Evolutionary conservation across 2,888 invertebrate genomes (phyloP).

Genomic region (Clunio marinus): DNA sequence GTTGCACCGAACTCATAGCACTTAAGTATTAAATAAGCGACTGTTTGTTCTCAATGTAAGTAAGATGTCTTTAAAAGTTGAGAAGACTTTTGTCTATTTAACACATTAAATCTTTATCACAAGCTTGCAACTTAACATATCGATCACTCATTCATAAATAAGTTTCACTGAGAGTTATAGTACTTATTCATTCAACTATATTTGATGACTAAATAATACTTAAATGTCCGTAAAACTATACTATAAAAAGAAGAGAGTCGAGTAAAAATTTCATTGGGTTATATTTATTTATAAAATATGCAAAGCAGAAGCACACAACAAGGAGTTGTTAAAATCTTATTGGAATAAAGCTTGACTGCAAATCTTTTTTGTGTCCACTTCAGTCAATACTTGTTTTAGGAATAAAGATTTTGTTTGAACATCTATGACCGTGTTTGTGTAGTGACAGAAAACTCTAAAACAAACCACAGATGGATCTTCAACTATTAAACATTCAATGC

Average conservation of each 20-base stretch:
- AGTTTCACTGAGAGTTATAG: not conserved
- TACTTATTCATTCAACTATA: not conserved
- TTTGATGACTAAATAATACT: not conserved
- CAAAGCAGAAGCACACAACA: not conserved
- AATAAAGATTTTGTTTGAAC: not conserved
- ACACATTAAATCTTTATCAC: not conserved
- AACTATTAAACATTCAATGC: too few species aligned
- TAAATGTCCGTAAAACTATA: too few species aligned
- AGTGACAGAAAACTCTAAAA: not conserved
- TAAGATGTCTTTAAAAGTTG: not conserved
- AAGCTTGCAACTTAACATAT: not conserved
- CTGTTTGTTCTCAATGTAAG: not conserved
- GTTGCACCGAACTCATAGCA: slow-evolving; percentile 21
- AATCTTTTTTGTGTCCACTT: not conserved
- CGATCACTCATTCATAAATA: not conserved
- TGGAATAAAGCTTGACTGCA: not conserved
- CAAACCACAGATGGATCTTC: not conserved
- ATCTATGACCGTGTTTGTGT: not conserved
- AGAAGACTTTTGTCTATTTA: not conserved
- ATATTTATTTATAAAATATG: not conserved
- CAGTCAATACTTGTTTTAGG: not conserved
- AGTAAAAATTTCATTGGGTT: too few species aligned
- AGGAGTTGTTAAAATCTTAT: not conserved
- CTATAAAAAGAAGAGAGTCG: too few species aligned
- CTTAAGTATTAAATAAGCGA: too few species aligned